phyloP scores from a whole-genome alignment of 2,797 vertebrate species.

The Hippocampus kuda region DNA sequence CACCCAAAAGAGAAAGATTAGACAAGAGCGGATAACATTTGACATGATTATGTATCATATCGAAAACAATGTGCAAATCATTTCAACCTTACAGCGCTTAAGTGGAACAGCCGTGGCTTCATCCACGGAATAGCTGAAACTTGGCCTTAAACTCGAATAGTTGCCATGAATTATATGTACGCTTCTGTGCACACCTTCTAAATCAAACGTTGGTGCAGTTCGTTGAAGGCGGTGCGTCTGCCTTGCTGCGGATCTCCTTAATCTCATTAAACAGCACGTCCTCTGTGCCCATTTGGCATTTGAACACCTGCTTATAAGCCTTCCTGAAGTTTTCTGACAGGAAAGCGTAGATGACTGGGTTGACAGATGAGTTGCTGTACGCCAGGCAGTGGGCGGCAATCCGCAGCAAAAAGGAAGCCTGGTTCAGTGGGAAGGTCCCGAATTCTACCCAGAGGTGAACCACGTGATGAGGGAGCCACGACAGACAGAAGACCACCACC shows the following conservation, averaged over 20 bases:
- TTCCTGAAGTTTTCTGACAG: conserved; percentile 97
- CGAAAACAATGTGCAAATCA: background rate
- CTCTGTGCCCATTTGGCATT: conserved; percentile 64
- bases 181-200: background rate
- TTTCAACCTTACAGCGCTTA: conserved; percentile 11
- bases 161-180: background rate
- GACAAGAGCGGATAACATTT: background rate
- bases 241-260: conserved; percentile 77
- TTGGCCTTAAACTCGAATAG: background rate
- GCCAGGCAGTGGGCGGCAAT: conserved; percentile 89
- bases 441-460: conserved; percentile 94
- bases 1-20: background rate
- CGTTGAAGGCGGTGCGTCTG: conserved; percentile 80
- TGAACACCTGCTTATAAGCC: conserved; percentile 94
- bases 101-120: conserved; percentile 28
- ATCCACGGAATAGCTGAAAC: background rate
- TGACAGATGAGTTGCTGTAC: conserved; percentile 97
- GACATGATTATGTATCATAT: background rate
- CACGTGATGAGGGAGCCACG: conserved; percentile 93
- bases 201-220: conserved; percentile 88
- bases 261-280: conserved; percentile 66
- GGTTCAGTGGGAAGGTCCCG: conserved; percentile 87
- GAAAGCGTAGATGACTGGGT: conserved; percentile 95
- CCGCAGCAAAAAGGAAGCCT: conserved; percentile 86
- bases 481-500: conserved; percentile 95